A percentile compares a stretch with the other conserved stretches of the same genome.
Conservation (phyloP, 2,888 invertebrate species). For the Galerucella nymphaeae region DNA sequence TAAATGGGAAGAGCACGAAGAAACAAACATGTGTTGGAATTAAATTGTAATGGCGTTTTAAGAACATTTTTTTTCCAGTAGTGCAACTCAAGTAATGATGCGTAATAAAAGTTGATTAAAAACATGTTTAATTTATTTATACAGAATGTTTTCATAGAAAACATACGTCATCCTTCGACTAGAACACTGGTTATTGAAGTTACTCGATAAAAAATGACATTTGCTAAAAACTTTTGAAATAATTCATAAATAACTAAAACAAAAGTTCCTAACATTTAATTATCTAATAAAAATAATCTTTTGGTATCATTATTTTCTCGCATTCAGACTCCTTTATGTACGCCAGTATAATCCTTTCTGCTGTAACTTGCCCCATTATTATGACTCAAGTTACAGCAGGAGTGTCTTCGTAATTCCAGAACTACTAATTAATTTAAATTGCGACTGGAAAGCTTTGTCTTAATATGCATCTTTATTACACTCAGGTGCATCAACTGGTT, state of each 20-base stretch:
- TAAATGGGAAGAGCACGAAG: no score
- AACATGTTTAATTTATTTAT: no score
- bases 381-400: conserved; percentile 52
- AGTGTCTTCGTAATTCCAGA: conserved; percentile 53
- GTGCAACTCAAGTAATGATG: no score
- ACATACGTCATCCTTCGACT: no score
- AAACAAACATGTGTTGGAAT: no score
- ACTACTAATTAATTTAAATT: conserved; percentile 57
- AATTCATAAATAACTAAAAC: background rate
- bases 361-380: conserved; percentile 50
- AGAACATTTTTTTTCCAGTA: no score
- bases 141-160: no score
- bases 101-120: no score
- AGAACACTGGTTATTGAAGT: no score
- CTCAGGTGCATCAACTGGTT: conserved; percentile 49
- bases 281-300: background rate
- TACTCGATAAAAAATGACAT: no score
- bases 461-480: conserved; percentile 53
- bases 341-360: conserved; percentile 30
- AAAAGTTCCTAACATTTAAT: background rate
- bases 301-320: background rate
- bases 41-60: no score
- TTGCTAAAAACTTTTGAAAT: no score
- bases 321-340: background rate
- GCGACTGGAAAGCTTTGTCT: conserved; percentile 53